These are phyloP conservation scores for Epirrhoe tristata DNA, from an alignment of 2,888 invertebrate genomes.

Conservation along the genomic window DNA sequence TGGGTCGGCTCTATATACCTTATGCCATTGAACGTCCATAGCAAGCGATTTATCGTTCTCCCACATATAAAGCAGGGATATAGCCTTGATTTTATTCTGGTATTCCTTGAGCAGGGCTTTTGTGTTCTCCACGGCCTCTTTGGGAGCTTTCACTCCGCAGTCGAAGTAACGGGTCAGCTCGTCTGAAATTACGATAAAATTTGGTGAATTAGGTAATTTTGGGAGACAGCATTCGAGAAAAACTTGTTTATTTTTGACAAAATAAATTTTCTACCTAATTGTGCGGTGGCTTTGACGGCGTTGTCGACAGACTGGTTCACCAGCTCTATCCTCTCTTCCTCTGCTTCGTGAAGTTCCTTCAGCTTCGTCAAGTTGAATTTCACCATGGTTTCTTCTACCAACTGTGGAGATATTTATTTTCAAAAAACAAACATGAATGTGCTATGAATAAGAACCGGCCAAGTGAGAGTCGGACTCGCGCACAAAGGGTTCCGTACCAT, in stretches of 20 bases:
- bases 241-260: neutral
- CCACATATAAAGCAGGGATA: slow-evolving; percentile 59
- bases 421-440: neutral
- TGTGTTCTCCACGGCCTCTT: slow-evolving; percentile 55
- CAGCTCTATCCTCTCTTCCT: slow-evolving; percentile 54
- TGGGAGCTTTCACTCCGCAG: slow-evolving; percentile 60
- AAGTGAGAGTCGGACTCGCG: too few relatives aligned
- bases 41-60: slow-evolving; percentile 59
- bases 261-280: slow-evolving; percentile 49
- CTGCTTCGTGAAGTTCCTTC: slow-evolving; percentile 53
- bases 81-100: slow-evolving; percentile 48
- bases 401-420: slow-evolving; percentile 45
- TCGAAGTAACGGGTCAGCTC: slow-evolving; percentile 62
- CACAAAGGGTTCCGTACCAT: too few relatives aligned
- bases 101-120: slow-evolving; percentile 52
- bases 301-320: slow-evolving; percentile 54
- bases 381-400: slow-evolving; percentile 61
- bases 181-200: slow-evolving; percentile 46
- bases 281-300: slow-evolving; percentile 44
- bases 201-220: too few relatives aligned
- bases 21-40: slow-evolving; percentile 59
- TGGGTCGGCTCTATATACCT: too few relatives aligned
- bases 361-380: slow-evolving; percentile 53
- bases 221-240: too few relatives aligned
- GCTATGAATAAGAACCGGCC: too few relatives aligned